These are phyloP conservation scores for Drosophila pectinifera DNA, from an alignment of 1,140 invertebrate genomes.

Conservation along the genomic window DNA sequence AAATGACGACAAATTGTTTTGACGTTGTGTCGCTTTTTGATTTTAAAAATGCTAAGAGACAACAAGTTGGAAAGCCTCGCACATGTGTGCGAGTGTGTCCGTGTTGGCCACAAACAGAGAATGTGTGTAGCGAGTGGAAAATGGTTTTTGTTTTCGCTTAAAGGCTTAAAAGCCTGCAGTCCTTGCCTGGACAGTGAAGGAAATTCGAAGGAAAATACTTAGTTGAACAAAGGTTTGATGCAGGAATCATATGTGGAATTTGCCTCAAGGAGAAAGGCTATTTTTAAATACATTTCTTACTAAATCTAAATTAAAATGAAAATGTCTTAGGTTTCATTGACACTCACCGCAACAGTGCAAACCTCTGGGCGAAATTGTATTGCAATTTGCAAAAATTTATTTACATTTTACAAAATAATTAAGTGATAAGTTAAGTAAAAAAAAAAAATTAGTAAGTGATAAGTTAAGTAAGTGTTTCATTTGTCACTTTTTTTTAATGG, in stretches of 20 bases:
- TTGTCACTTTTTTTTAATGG: too few species aligned
- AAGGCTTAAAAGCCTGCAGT: constrained; percentile 69
- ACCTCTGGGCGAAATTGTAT: background rate
- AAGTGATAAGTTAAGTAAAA: background rate
- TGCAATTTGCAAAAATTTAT: background rate
- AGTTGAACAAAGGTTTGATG: constrained; percentile 13
- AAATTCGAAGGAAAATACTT: constrained; percentile 38
- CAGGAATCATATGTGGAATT: constrained; percentile 14
- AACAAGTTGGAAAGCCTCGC: constrained; percentile 60
- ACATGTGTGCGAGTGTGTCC: constrained; percentile 12
- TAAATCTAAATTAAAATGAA: constrained; percentile 8
- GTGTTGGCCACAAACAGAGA: background rate
- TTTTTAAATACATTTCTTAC: constrained; percentile 12
- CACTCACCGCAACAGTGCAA: background rate
- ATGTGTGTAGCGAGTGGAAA: constrained; percentile 58
- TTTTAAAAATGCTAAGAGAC: constrained; percentile 71
- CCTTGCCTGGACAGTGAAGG: constrained; percentile 38
- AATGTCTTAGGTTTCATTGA: background rate
- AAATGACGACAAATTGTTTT: constrained; percentile 83
- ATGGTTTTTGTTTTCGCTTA: constrained; percentile 58
- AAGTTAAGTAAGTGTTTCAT: too few species aligned
- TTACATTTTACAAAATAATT: background rate
- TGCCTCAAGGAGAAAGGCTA: background rate
- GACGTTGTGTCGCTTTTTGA: constrained; percentile 82
- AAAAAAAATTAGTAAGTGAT: too few species aligned